Evolutionary conservation across 2,113 vertebrate genomes (phyloP).

Genomic region (Pungitius pungitius): DNA sequence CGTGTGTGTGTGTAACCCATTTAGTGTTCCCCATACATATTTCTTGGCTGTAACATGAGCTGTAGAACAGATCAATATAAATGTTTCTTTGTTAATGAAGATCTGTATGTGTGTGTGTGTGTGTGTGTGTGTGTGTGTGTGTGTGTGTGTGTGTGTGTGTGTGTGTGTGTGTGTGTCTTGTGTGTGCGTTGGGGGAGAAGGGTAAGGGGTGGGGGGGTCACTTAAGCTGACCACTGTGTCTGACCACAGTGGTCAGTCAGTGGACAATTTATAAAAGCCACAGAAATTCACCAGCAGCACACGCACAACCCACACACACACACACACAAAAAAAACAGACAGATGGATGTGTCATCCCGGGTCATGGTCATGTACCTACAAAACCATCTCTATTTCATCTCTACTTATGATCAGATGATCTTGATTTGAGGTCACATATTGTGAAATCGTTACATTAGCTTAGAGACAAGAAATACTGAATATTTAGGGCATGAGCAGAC

Average conservation of each 20-base stretch:
- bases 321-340: conserved; percentile 13
- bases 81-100: conserved; percentile 78
- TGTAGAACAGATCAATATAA: conserved; percentile 70
- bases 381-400: neutral
- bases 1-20: conserved; percentile 52
- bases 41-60: conserved; percentile 74
- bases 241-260: conserved; percentile 71
- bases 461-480: too few species aligned
- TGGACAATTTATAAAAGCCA: conserved; percentile 58
- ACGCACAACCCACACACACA: conserved; percentile 13
- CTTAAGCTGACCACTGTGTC: conserved; percentile 61
- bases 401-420: too few species aligned
- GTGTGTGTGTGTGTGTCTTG: conserved; percentile 26
- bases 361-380: conserved; percentile 23
- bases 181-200: conserved; percentile 10
- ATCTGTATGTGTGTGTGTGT: conserved; percentile 28
- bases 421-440: too few species aligned
- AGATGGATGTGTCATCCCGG: neutral
- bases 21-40: conserved; percentile 72
- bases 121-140: conserved; percentile 28
- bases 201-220: conserved; percentile 14
- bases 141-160: conserved; percentile 33
- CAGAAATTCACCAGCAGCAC: conserved; percentile 46
- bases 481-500: too few species aligned
- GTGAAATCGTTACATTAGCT: too few species aligned